Conservation (phyloP, 2,888 invertebrate genomes). For the Philereme transversata region DNA sequence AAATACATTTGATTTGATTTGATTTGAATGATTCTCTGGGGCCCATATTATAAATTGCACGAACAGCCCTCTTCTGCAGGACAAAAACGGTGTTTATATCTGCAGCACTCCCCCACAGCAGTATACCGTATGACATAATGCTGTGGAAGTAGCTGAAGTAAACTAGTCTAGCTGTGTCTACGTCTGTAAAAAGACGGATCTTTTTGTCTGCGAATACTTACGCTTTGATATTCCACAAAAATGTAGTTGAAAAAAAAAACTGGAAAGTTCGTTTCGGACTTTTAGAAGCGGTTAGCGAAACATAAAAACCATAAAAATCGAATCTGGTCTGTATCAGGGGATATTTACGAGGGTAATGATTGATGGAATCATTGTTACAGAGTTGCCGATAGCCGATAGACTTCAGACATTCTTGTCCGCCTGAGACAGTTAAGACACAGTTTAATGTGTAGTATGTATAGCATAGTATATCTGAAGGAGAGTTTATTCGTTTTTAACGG, state of each 20-base stretch:
- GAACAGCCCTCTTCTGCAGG: too few relatives aligned
- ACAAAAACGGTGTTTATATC: too few relatives aligned
- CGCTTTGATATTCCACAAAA: conserved; percentile 39
- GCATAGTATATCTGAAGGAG: conserved; percentile 3
- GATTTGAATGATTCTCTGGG: too few relatives aligned
- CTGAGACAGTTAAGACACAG: conserved; percentile 34
- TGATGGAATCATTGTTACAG: conserved; percentile 71
- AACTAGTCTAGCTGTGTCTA: too few relatives aligned
- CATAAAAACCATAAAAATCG: conserved; percentile 57
- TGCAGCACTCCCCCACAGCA: too few relatives aligned
- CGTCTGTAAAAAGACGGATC: too few relatives aligned
- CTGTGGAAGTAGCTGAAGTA: too few relatives aligned
- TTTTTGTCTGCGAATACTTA: too few relatives aligned
- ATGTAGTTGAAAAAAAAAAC: conserved; percentile 35
- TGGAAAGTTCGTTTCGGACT: conserved; percentile 59
- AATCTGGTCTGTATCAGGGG: conserved; percentile 69
- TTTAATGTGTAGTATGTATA: conserved; percentile 15
- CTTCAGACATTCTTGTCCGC: conserved; percentile 19
- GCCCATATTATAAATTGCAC: too few relatives aligned
- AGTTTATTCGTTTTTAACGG: conserved; percentile 67
- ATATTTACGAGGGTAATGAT: conserved; percentile 71
- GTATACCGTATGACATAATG: too few relatives aligned
- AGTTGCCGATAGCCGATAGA: conserved; percentile 31
- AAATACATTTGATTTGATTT: too few relatives aligned
- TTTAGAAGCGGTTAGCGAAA: conserved; percentile 61